These are phyloP conservation scores for Neodon shergylaensis DNA, from an alignment of 2,113 vertebrate genomes.

Conservation along the genomic window DNA sequence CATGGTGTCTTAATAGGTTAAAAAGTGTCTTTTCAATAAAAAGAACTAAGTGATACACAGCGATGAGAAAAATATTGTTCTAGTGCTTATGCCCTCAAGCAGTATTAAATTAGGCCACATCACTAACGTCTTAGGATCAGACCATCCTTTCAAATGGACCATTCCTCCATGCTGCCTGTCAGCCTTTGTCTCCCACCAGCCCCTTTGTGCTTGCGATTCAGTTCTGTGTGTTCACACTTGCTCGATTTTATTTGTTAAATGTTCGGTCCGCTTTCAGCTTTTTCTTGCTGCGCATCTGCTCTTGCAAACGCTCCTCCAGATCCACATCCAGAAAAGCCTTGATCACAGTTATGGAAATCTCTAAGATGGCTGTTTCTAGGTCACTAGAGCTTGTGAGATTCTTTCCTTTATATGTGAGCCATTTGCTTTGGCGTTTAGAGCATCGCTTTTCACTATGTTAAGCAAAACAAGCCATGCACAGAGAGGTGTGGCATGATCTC, in stretches of 20 bases:
- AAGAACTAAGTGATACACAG: background rate
- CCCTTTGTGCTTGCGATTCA: background rate
- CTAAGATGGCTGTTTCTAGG: background rate
- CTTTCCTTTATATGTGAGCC: background rate
- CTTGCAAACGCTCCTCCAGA: background rate
- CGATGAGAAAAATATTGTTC: background rate
- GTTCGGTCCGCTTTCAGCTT: too few relatives aligned
- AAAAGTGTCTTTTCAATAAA: background rate
- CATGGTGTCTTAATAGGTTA: background rate
- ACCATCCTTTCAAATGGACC: background rate
- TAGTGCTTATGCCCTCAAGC: background rate
- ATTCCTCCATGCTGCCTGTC: background rate
- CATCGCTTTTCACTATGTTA: background rate
- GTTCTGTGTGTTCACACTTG: too few relatives aligned
- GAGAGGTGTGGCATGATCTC: background rate
- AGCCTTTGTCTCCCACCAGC: background rate
- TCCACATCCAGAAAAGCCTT: background rate
- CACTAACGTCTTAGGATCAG: background rate
- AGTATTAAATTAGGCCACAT: background rate
- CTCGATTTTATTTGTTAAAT: background rate
- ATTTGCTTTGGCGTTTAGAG: too few relatives aligned
- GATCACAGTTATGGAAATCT: too few relatives aligned
- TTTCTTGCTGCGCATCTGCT: rapidly evolving
- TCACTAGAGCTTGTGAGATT: too few relatives aligned
- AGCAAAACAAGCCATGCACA: background rate